These are phyloP conservation scores for Bombus confusus DNA, from an alignment of 1,140 invertebrate genomes.

Conservation along the genomic window DNA sequence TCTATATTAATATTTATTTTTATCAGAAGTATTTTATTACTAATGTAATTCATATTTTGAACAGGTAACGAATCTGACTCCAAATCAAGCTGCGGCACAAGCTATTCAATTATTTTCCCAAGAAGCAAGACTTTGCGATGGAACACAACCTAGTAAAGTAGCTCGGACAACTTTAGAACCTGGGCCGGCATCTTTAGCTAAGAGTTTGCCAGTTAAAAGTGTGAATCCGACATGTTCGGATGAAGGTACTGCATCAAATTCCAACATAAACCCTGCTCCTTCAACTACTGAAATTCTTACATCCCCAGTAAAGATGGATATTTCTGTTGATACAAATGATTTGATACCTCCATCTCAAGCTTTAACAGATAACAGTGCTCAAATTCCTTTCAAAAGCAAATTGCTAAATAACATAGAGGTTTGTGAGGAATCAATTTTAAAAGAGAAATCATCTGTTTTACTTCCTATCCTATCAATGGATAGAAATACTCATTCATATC, in stretches of 20 bases:
- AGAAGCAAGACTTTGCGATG: constrained; percentile 92
- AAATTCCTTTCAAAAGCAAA: not conserved
- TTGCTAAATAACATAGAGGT: not conserved
- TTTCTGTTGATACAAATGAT: not conserved
- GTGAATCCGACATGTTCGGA: constrained; percentile 80
- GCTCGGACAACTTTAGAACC: constrained; percentile 84
- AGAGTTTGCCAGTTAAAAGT: constrained; percentile 83
- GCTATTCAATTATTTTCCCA: constrained; percentile 93
- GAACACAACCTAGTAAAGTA: constrained; percentile 87
- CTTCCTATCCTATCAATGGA: not conserved
- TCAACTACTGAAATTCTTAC: not conserved
- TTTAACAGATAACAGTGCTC: not conserved
- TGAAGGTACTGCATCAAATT: constrained; percentile 74
- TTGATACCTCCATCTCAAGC: not conserved
- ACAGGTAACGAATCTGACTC: constrained; percentile 88
- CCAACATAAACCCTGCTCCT: constrained; percentile 4
- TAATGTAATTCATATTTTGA: constrained; percentile 51
- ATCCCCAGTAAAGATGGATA: not conserved
- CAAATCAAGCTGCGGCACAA: constrained; percentile 94
- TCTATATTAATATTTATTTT: not conserved
- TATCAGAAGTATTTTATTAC: not conserved
- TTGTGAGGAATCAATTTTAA: not conserved
- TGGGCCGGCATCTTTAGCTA: constrained; percentile 82
- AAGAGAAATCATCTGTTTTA: not conserved
- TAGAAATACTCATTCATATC: not conserved